phyloP scores from a whole-genome alignment of 2,113 vertebrate species.

The Promerops cafer region DNA sequence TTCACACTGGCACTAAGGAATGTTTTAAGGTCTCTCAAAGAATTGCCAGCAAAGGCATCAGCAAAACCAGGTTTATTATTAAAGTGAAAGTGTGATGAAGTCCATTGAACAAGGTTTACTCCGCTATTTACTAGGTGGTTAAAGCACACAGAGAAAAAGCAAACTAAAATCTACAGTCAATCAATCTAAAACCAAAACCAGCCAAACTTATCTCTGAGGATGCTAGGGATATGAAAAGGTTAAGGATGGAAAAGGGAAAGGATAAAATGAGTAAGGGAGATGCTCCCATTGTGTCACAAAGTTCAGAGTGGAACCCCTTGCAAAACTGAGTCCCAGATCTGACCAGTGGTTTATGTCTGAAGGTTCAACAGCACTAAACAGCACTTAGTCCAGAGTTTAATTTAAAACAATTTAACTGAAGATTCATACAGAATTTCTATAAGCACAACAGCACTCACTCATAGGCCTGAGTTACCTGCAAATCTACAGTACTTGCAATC shows the following conservation, averaged over 20 bases:
- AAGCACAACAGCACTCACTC: neutral
- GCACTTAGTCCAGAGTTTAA: neutral
- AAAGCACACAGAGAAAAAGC: neutral
- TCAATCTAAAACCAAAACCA: neutral
- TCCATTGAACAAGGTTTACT: neutral
- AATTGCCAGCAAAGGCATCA: neutral
- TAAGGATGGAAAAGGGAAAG: neutral
- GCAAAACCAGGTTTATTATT: neutral
- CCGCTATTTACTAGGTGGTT: neutral
- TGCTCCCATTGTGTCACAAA: neutral
- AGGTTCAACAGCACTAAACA: neutral
- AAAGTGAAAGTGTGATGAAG: neutral
- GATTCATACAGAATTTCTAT: neutral
- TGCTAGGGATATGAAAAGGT: neutral
- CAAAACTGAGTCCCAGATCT: neutral
- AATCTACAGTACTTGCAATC: neutral
- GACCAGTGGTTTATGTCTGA: neutral
- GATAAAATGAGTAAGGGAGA: neutral
- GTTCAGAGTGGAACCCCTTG: neutral
- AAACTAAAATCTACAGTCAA: neutral
- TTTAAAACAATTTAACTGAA: neutral
- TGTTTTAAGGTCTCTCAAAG: neutral
- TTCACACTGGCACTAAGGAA: neutral
- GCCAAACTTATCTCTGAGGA: neutral
- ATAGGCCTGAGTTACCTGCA: neutral